Evolutionary conservation across 2,113 vertebrate species (phyloP).

Genomic region (Nannospalax galili): DNA sequence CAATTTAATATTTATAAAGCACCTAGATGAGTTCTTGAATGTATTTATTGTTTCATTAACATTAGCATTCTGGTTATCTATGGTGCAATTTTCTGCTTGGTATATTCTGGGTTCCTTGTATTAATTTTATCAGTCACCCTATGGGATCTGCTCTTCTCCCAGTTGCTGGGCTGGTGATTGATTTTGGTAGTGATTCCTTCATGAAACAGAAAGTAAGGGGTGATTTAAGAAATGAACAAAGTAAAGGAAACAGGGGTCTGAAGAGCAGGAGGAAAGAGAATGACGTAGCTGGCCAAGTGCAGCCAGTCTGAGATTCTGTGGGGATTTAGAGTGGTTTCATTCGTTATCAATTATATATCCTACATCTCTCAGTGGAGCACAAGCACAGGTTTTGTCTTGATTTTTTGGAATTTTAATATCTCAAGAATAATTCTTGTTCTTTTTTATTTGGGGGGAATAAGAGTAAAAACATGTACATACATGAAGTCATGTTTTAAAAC

Average conservation of each 20-base stretch:
- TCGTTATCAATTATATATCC: not conserved
- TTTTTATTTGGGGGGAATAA: slow-evolving; percentile 1
- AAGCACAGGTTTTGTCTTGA: not conserved
- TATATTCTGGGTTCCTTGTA: not conserved
- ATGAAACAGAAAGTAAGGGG: not conserved
- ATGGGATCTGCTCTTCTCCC: not conserved
- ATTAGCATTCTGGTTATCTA: not conserved
- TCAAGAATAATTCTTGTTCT: not conserved
- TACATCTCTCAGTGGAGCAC: not conserved
- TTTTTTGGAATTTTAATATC: not conserved
- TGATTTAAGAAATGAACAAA: not conserved
- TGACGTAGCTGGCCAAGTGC: not conserved
- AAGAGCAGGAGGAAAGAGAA: not conserved
- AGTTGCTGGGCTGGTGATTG: not conserved
- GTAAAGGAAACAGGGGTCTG: not conserved
- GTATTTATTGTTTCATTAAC: not conserved
- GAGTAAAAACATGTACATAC: not conserved
- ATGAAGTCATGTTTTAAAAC: not conserved
- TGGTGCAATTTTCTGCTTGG: not conserved
- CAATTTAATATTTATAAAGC: not conserved
- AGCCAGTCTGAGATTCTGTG: not conserved
- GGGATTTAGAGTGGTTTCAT: not conserved
- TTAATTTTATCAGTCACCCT: not conserved
- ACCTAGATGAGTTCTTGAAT: not conserved
- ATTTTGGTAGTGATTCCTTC: not conserved